phyloP scores from a whole-genome alignment of 2,113 vertebrate species.

The Dipodomys ordii region DNA sequence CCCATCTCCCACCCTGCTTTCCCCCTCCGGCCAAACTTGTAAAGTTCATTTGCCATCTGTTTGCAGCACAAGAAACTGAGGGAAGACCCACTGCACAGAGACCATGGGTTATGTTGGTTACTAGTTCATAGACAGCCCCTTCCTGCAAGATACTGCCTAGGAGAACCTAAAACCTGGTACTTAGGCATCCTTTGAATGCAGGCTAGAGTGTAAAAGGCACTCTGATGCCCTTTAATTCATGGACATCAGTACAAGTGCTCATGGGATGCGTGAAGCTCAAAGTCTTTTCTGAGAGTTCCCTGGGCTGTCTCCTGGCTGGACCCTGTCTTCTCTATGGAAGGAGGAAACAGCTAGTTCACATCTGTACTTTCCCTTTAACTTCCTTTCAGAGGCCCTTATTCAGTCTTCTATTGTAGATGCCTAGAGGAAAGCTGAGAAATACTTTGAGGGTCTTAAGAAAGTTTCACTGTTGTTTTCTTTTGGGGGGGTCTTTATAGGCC shows the following conservation, averaged over 20 bases:
- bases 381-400: background rate
- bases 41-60: background rate
- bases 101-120: accelerated
- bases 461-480: conserved; percentile 42
- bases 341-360: conserved; percentile 61
- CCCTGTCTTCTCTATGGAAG: conserved; percentile 44
- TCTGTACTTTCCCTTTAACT: conserved; percentile 48
- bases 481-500: conserved; percentile 75
- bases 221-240: background rate
- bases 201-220: background rate
- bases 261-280: background rate
- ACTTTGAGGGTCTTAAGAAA: conserved; percentile 72
- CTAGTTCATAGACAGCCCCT: too few species aligned
- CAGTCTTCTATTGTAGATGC: background rate
- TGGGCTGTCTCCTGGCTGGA: accelerated
- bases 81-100: accelerated
- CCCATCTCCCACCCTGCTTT: too few species aligned
- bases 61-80: background rate
- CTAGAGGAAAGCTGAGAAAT: conserved; percentile 70
- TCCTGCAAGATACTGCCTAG: background rate
- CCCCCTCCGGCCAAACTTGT: too few species aligned
- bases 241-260: background rate
- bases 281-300: background rate
- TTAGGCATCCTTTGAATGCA: accelerated
- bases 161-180: background rate